phyloP scores from a whole-genome alignment of 2,888 invertebrate genomes.

The Cataglyphis altisquamis region DNA sequence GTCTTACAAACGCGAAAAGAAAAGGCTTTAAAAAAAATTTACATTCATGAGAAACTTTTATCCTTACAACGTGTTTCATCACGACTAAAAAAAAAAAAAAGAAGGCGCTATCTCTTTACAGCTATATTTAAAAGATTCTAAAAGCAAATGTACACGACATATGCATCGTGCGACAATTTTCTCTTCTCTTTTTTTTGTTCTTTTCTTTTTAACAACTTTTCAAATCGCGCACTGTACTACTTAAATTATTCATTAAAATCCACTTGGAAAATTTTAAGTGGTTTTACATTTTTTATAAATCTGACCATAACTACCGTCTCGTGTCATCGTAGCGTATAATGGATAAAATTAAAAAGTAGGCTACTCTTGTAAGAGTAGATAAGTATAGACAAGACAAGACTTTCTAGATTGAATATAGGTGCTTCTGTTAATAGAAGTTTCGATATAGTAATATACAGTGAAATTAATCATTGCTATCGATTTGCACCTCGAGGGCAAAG shows the following conservation, averaged over 20 bases:
- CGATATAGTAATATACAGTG: not conserved
- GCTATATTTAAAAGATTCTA: not conserved
- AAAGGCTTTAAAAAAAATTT: not conserved
- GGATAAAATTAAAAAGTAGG: not conserved
- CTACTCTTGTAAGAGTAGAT: not conserved
- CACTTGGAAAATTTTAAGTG: not conserved
- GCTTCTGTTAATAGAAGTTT: not conserved
- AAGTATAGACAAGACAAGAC: not conserved
- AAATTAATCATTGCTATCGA: constrained; percentile 19
- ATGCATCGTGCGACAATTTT: not conserved
- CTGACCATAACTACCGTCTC: not conserved
- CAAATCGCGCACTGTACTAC: not conserved
- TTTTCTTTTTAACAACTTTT: not conserved
- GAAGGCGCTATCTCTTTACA: not conserved
- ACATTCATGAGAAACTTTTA: not conserved
- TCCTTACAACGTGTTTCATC: not conserved
- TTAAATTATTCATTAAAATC: not conserved
- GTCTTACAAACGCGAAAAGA: not conserved
- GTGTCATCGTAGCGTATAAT: not conserved
- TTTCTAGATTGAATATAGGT: not conserved
- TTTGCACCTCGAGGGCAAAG: not conserved
- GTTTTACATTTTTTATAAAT: not conserved
- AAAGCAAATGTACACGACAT: not conserved
- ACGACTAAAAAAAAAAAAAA: not conserved
- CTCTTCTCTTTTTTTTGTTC: not conserved